Base-by-base conservation (phyloP, 2,888 invertebrate species). In the Oxycera nigricornis region DNA sequence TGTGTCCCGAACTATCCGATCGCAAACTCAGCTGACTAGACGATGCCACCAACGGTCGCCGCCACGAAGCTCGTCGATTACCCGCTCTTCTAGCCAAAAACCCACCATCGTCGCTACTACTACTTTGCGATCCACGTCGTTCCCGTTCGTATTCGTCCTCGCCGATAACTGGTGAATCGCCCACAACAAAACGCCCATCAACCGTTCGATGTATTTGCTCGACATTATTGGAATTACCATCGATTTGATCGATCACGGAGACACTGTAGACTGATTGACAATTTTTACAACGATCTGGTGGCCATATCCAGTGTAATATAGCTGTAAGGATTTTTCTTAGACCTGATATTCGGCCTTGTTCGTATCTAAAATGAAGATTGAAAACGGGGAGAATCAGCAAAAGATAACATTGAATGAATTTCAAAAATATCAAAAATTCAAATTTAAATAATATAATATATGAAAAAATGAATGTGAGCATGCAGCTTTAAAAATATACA, bases 291-390 rank as follows among this genome's bases (percentile, higher is more conserved):
- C 92, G 90, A 83, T 91, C 90, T 82, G 90, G 88, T 82, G 91
- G 92, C 91, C 91, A 92, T 83, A 92, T 89, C 91, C 92, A 92
- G 86, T 91, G 92, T 80, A 89, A 85, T 81, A 90, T 87, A 85
- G 90, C 89, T 78, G 89, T 88, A 80, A 91, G 87, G 80, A 91
- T 89, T 86, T 90, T 92, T 79, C 83, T 83, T 90, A 94, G 87
- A 94, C 94, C 92, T 93, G 94, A 93, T 94, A 94, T 91, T 94
- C 94, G 90, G 94, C 94, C 90, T 92, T 93, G 91, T 91, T 94
- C 92, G 93, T 92, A 91, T 94, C 94, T 94, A 88, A 78, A 65
- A 62, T 35, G 20, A 24, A 20, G 17, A 61, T 61, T 61, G 31
- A 28, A 28, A 22, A 31, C 11, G 30, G 7, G 14, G 3, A 20